Conservation (phyloP, 2,797 vertebrate genomes). For the Astyanax mexicanus region DNA sequence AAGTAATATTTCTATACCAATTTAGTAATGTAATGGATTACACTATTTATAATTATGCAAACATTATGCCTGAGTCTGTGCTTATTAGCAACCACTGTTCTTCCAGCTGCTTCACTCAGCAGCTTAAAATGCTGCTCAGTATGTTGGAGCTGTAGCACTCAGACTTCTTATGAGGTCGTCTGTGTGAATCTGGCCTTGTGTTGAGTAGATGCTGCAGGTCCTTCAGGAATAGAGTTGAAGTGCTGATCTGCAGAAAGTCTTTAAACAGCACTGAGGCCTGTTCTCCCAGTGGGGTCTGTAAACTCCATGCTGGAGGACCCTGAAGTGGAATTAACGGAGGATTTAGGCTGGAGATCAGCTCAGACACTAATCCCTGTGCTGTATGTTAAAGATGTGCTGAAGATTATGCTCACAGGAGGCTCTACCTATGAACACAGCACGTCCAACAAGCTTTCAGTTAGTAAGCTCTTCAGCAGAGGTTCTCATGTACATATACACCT, state of each 20-base stretch:
- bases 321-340: not conserved
- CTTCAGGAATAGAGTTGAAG: not conserved
- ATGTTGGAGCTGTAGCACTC: no score
- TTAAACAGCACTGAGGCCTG: not conserved
- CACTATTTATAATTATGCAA: no score
- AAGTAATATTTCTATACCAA: no score
- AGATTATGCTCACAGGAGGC: not conserved
- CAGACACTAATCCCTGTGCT: constrained; percentile 4
- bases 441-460: not conserved
- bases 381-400: constrained; percentile 14
- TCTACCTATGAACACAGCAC: not conserved
- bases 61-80: no score
- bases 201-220: not conserved
- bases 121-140: no score
- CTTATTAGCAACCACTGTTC: no score
- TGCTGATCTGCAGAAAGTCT: not conserved
- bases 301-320: not conserved
- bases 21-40: no score
- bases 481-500: not conserved
- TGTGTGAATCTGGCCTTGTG: no score
- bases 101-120: no score
- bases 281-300: not conserved
- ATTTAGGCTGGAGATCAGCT: not conserved
- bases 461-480: not conserved
- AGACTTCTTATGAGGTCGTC: no score